Base-by-base conservation (phyloP, 2,888 invertebrate genomes). In the Imbricaverruca yamaguchii region DNA sequence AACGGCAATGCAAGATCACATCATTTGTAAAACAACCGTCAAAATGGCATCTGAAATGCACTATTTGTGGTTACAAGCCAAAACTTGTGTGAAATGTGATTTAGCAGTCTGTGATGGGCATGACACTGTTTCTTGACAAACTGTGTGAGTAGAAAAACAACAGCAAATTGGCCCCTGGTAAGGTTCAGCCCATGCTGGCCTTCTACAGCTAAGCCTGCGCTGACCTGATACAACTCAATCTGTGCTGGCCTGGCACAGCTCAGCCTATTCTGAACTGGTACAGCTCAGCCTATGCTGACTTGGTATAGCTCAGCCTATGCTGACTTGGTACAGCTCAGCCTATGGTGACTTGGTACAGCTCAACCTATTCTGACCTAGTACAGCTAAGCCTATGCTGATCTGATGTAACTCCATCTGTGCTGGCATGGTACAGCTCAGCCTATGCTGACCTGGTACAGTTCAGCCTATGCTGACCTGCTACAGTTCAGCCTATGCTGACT, bases 371-470 rank as follows among this genome's bases (percentile, higher is more conserved):
- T 61, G 61, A 15, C 61, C 61, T 61, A 3, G 61, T 15, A 61
- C 13, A 15, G 61, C 18, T 61, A 9, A 61, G 13, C 18, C 9
- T 39, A 61, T 18, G 18, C 13, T 61, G 13, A 18, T 18, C 61
- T 15, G 61, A 18, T 15, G 15, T 0, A 15, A 18, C 18, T 61
- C 61, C 0, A 0, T 61, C 61, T 1, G 23, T 23, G n/a, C 69
- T 21, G 21, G 87, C 87, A 86, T 86, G 86, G 84, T 87, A 88
- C 57, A 87, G 85, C 82, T 88, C 87, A 59, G 88, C 88, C 23
- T 8, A 15, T 18, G 18, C 61, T 61, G 61, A 61, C 61, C 61
- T 61, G 61, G 15, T 18, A 61, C 13, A 15, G 61, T 4, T 61
- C 9, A 18, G 15, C 4, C 61, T 18, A 0, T 61, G 7, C 61